Percentiles rank a stretch among this genome's conserved stretches.
Conservation (phyloP, 2,797 vertebrate genomes). For the Trichosurus vulpecula region DNA sequence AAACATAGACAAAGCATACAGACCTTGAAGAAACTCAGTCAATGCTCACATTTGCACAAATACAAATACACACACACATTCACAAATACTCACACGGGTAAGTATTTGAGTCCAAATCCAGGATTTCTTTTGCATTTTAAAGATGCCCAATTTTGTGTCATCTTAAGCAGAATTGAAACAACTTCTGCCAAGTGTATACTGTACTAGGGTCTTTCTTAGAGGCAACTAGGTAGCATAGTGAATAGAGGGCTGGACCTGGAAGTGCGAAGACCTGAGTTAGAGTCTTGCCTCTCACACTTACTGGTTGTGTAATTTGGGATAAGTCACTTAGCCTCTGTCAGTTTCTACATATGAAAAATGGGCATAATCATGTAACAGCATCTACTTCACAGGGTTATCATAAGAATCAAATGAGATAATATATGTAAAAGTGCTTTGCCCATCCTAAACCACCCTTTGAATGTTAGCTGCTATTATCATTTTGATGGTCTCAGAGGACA, state of each 20-base stretch:
- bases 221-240: not conserved
- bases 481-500: not conserved
- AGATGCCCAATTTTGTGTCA: not conserved
- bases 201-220: not conserved
- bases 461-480: not conserved
- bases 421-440: not conserved
- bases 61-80: too few relatives aligned
- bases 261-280: not conserved
- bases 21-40: not conserved
- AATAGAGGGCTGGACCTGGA: too few relatives aligned
- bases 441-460: not conserved
- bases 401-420: not conserved
- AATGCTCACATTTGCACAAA: too few relatives aligned
- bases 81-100: too few relatives aligned
- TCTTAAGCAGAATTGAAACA: not conserved
- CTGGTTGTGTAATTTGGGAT: not conserved
- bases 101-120: not conserved
- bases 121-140: not conserved
- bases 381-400: not conserved
- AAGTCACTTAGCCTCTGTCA: not conserved
- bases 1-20: not conserved
- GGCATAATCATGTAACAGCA: not conserved
- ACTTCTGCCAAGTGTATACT: not conserved
- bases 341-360: not conserved
- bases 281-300: not conserved